Percentiles rank a stretch among this genome's conserved stretches.
Conservation (phyloP, 2,888 invertebrate species). For the Mesoligia furuncula region DNA sequence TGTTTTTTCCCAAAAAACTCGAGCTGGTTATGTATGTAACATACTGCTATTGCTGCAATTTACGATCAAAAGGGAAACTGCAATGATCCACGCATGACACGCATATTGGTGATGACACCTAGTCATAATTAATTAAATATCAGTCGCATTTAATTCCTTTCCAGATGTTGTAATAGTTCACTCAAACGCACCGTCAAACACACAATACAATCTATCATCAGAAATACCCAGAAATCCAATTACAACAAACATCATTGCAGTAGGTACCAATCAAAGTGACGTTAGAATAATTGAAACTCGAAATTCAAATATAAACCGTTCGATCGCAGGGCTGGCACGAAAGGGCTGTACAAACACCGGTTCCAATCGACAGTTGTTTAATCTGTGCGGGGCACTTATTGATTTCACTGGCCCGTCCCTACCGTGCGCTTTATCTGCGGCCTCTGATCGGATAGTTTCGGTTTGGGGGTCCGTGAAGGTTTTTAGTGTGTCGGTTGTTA, state of each 20-base stretch:
- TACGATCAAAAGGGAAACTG: not conserved
- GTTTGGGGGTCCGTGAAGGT: slow-evolving; percentile 45
- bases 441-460: slow-evolving; percentile 64
- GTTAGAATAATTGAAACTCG: slow-evolving; percentile 41
- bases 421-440: slow-evolving; percentile 59
- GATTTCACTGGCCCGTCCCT: slow-evolving; percentile 61
- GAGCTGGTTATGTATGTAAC: not conserved
- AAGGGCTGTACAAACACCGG: slow-evolving; percentile 61
- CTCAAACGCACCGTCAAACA: not conserved
- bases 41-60: not conserved
- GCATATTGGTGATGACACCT: not conserved
- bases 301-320: slow-evolving; percentile 58
- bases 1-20: not conserved
- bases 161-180: not conserved
- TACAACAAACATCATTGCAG: slow-evolving; percentile 31
- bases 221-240: slow-evolving; percentile 18
- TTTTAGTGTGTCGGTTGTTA: not conserved
- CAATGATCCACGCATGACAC: not conserved
- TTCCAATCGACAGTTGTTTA: slow-evolving; percentile 66
- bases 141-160: not conserved
- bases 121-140: not conserved
- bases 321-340: slow-evolving; percentile 47
- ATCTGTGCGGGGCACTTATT: slow-evolving; percentile 67
- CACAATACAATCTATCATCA: slow-evolving; percentile 1
- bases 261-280: slow-evolving; percentile 48